Base-by-base conservation (phyloP, 2,888 invertebrate genomes). In the Brachylomia viminalis region DNA sequence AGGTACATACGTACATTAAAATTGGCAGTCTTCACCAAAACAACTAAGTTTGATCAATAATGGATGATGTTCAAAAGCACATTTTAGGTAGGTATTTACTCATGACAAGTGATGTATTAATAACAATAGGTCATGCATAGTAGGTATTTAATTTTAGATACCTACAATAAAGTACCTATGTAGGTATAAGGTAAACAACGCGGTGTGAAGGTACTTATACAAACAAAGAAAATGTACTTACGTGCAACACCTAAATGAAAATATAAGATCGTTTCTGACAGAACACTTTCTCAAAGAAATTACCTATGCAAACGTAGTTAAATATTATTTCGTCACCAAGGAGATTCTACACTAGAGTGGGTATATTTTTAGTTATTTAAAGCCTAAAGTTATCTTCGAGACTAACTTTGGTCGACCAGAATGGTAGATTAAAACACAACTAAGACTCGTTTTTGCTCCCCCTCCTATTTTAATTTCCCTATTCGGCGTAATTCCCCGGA, bases 401-500 rank as follows among this genome's bases (percentile, higher is more conserved):
- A 52, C 17, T 11, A 20, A 52, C 7, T 45, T 23, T 4, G 13
- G 20, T 42, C 7, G 4, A 3, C 23, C 17, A 45, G 17, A 72
- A 45, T 20, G 10, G 10, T 30, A 13, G 0, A 8, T 6, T 27
- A 17, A 27, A 7, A 42, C 8, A 38, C 42, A 30, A 38, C 15
- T 15, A 8, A 17, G 23, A 6, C 8, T 42, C 30, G 0, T 52
- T 54, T 33, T 15, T 45, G 4, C 2, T 52, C 0, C 23, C 8
- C 1, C 23, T 23, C 7, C n/a, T 33, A n/a, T 2, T 62, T 47
- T 17, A 7, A 23, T 59, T 42, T 4, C 15, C 13, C 0, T 52
- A 4, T 58, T n/a, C n/a, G 7, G 38, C 58, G 77, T 81, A 52
- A 78, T 65, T 78, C 75, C 64, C 64, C 77, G 58, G 49, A 20